Percentiles rank a stretch among this genome's conserved stretches.
These are phyloP conservation scores for Thymelicus acteon DNA, from an alignment of 2,888 invertebrate species.

Conservation along the genomic window DNA sequence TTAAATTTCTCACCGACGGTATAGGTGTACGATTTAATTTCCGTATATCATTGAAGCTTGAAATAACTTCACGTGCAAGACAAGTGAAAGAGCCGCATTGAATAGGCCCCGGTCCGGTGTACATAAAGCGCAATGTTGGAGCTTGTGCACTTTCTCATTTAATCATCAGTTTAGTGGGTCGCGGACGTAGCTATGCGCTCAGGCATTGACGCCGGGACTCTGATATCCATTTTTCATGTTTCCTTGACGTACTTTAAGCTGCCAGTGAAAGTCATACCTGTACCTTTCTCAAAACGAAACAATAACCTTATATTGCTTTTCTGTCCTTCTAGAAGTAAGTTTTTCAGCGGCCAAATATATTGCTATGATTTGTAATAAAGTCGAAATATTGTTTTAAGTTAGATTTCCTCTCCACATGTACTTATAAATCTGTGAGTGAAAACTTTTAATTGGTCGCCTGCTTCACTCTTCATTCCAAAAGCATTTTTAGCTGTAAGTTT, in stretches of 20 bases:
- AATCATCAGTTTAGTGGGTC: constrained; percentile 76
- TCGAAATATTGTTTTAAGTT: too few relatives aligned
- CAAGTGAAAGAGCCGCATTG: constrained; percentile 15
- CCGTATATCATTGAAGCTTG: constrained; percentile 11
- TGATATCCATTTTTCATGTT: constrained; percentile 64
- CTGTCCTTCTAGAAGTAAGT: too few relatives aligned
- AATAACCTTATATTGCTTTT: too few relatives aligned
- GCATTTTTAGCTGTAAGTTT: too few relatives aligned
- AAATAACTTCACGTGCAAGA: constrained; percentile 11
- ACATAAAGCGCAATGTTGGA: constrained; percentile 27
- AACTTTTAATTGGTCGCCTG: too few relatives aligned
- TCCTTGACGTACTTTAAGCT: constrained; percentile 60
- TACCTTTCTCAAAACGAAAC: too few relatives aligned
- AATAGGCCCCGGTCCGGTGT: constrained; percentile 17
- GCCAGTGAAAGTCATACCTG: constrained; percentile 66
- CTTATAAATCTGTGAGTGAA: too few relatives aligned
- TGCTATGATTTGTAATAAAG: too few relatives aligned
- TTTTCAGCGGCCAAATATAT: too few relatives aligned
- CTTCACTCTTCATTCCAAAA: too few relatives aligned
- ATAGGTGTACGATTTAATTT: constrained; percentile 2
- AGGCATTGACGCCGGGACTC: constrained; percentile 47
- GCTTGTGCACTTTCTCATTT: constrained; percentile 60
- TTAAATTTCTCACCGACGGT: neutral
- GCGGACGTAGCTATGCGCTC: constrained; percentile 47
- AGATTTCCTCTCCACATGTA: too few relatives aligned